Percentiles rank a stretch among this genome's conserved stretches.
These are phyloP conservation scores for Ephydatia muelleri DNA, from an alignment of 37 sponge, comb jelly and placozoan genomes.

Conservation along the genomic window DNA sequence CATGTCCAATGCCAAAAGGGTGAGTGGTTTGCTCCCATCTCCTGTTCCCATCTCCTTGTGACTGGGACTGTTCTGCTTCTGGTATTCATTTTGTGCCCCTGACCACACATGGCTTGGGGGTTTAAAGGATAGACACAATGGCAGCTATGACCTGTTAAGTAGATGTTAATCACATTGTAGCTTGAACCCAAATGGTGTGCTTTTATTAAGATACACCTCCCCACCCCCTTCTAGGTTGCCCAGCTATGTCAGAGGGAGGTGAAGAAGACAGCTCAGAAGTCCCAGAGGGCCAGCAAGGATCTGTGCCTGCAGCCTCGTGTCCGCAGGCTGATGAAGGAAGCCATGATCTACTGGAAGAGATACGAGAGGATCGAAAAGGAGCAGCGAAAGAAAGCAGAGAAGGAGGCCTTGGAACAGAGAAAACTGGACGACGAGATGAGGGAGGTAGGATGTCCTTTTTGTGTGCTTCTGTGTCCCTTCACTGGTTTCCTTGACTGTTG, in stretches of 20 bases:
- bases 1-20: conserved; percentile 57
- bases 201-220: background rate
- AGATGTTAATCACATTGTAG: background rate
- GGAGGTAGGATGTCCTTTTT: conserved; percentile 51
- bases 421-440: conserved; percentile 84
- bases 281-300: conserved; percentile 75
- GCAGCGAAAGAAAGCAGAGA: conserved; percentile 86
- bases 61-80: background rate
- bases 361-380: conserved; percentile 92
- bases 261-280: conserved; percentile 47
- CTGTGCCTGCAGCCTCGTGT: conserved; percentile 66
- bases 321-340: conserved; percentile 78
- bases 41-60: background rate
- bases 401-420: conserved; percentile 88
- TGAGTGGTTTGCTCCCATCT: background rate
- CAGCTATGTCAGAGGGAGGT: conserved; percentile 86
- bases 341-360: conserved; percentile 84
- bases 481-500: background rate
- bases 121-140: background rate
- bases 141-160: background rate
- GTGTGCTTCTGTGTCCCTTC: background rate
- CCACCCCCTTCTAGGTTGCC: conserved; percentile 51
- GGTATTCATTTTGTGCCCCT: background rate
- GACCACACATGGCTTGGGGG: background rate
- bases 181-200: background rate